Conservation (phyloP, 2,888 invertebrate species). For the Theretra japonica region DNA sequence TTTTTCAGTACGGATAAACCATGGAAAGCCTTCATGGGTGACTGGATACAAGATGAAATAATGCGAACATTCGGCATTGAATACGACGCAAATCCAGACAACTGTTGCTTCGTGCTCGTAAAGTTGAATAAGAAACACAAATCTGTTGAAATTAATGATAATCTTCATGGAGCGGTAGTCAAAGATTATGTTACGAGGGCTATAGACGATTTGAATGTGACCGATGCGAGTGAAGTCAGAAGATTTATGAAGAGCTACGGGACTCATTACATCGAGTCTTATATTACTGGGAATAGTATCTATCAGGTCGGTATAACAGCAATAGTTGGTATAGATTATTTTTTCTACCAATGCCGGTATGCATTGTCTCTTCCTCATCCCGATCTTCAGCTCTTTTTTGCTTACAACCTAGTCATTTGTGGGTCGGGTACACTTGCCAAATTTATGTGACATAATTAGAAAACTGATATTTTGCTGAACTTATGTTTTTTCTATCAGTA, state of each 20-base stretch:
- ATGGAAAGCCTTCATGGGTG: slow-evolving; percentile 94
- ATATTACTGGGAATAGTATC: slow-evolving; percentile 93
- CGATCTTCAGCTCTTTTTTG: too few species aligned
- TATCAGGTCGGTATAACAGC: slow-evolving; percentile 88
- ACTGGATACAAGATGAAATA: slow-evolving; percentile 92
- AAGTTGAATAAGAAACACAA: slow-evolving; percentile 88
- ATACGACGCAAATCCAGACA: slow-evolving; percentile 85
- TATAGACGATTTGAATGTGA: slow-evolving; percentile 86
- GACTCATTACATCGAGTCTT: slow-evolving; percentile 94
- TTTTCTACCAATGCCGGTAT: not conserved
- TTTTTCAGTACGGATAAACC: slow-evolving; percentile 86
- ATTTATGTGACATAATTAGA: not conserved
- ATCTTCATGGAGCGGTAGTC: slow-evolving; percentile 84
- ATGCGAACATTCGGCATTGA: slow-evolving; percentile 93
- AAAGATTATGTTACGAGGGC: slow-evolving; percentile 88
- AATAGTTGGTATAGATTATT: not conserved
- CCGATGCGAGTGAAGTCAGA: slow-evolving; percentile 88
- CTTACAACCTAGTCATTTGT: too few species aligned
- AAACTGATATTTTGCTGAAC: not conserved
- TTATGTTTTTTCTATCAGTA: not conserved
- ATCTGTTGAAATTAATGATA: slow-evolving; percentile 84
- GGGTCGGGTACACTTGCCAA: not conserved
- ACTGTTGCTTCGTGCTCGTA: slow-evolving; percentile 90
- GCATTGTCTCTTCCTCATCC: too few species aligned
- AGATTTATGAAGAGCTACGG: slow-evolving; percentile 93